phyloP scores from a whole-genome alignment of 2,888 invertebrate species.

The Microplitis manilae region DNA sequence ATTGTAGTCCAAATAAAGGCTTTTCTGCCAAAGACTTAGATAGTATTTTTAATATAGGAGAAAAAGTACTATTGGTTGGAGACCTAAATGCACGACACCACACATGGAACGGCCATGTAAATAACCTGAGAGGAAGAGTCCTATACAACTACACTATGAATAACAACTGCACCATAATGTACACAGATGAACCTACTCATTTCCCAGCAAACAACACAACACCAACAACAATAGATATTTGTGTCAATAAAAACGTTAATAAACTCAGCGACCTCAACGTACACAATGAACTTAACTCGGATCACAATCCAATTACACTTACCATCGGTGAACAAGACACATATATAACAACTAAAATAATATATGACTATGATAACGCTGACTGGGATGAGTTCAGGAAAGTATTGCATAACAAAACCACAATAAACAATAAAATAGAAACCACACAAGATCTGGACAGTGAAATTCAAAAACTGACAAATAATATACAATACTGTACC shows the following conservation, averaged over 20 bases:
- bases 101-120: slow-evolving; percentile 48
- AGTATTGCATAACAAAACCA: slow-evolving; percentile 34
- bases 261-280: slow-evolving; percentile 40
- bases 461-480: slow-evolving; percentile 44
- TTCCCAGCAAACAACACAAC: slow-evolving; percentile 50
- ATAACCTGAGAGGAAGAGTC: slow-evolving; percentile 49
- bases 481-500: slow-evolving; percentile 31
- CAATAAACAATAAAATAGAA: slow-evolving; percentile 36
- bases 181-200: slow-evolving; percentile 51
- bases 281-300: slow-evolving; percentile 51
- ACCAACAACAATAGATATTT: slow-evolving; percentile 54
- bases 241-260: slow-evolving; percentile 51
- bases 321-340: slow-evolving; percentile 21
- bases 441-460: slow-evolving; percentile 40
- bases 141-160: slow-evolving; percentile 45
- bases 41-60: slow-evolving; percentile 34
- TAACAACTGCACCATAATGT: slow-evolving; percentile 48
- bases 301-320: slow-evolving; percentile 53
- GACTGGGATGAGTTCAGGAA: slow-evolving; percentile 44
- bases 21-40: slow-evolving; percentile 44
- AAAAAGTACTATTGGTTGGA: slow-evolving; percentile 50
- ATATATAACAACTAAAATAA: not conserved
- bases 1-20: slow-evolving; percentile 18
- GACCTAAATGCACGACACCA: slow-evolving; percentile 54
- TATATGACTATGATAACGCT: slow-evolving; percentile 41